Conservation (phyloP, 2,797 vertebrate species). For the Argya squamiceps region DNA sequence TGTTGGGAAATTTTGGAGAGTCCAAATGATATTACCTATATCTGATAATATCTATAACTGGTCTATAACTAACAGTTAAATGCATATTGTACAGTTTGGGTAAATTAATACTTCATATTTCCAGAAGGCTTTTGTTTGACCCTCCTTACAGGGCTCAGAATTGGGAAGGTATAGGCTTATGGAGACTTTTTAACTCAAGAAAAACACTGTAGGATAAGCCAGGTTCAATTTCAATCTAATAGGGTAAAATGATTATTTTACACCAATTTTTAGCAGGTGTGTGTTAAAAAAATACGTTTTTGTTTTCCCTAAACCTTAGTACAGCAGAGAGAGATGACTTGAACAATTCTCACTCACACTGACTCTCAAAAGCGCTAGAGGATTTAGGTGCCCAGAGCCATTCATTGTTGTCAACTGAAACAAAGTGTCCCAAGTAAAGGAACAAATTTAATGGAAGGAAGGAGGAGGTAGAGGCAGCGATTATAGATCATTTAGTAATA, state of each 20-base stretch:
- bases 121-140: background rate
- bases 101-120: background rate
- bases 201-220: background rate
- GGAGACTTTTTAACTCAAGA: background rate
- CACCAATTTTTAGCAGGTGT: background rate
- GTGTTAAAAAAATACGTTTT: background rate
- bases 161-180: background rate
- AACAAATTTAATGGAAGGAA: background rate
- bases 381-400: background rate
- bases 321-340: background rate
- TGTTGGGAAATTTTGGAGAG: background rate
- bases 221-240: background rate
- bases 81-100: background rate
- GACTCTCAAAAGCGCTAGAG: background rate
- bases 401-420: background rate
- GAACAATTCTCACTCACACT: background rate
- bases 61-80: background rate
- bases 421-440: background rate
- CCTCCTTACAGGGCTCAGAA: background rate
- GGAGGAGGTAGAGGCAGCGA: background rate
- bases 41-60: background rate
- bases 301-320: background rate
- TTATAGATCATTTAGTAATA: background rate
- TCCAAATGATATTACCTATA: background rate
- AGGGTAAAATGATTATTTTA: background rate